Evolutionary conservation across 1,140 invertebrate genomes (phyloP), one percentile per base, ranked within the genome.

Genomic region (Philaenus spumarius): DNA sequence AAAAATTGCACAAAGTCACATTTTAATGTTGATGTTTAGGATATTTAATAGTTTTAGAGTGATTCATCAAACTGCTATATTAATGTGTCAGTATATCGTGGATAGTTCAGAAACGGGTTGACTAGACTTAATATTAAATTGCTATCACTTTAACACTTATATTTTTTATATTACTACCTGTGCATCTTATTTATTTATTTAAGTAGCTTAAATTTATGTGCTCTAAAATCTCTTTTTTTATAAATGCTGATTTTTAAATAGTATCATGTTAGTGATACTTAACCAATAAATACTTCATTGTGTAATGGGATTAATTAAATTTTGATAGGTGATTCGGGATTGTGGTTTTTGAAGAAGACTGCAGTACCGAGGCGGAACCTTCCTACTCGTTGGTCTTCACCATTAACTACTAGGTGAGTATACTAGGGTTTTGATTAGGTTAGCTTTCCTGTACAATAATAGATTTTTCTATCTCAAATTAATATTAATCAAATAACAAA

Each of bases 371-470:
- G 50, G 12, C 50, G 50, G 7, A 53, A 53, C 50, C 22, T 53
- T 5, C 50, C 50, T 17, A 35, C 50, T 7, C 12, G 50, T 7
- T 19, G 14, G 19, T 20, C 50, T 2, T 53, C 50, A 6, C 34
- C 50, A 24, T 39, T 53, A 7, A 53, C 30, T 17, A 53, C 50
- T 19, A 53, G 37, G 50, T 53, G 37, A 53, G 50, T 47, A n/a
- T n/a, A n/a, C n/a, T n/a, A n/a, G n/a, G n/a, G n/a, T n/a, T n/a
- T n/a, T n/a, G n/a, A n/a, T n/a, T n/a, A n/a, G 20, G 20, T 4
- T 43, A 43, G 20, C 40, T 43, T 43, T 6, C n/a, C 5, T 43
- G n/a, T 4, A 9, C 14, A 20, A 17, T 9, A 45, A 7, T 9
- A 45, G 42, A 9, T 9, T 45, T 9, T 45, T 17, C 7, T 9